Conservation (phyloP, 2,888 invertebrate species). For the Drosophila mayaguana region DNA sequence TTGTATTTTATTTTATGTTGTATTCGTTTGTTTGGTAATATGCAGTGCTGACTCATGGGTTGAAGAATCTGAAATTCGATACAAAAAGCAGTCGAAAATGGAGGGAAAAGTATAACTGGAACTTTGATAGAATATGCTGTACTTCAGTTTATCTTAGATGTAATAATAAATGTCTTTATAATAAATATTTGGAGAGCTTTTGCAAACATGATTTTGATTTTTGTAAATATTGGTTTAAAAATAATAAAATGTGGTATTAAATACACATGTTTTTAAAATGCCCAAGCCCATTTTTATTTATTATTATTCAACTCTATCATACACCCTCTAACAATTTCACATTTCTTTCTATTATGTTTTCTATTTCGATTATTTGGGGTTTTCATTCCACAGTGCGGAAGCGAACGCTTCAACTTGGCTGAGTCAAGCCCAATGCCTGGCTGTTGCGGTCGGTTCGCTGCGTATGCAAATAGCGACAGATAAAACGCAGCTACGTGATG, state of each 20-base stretch:
- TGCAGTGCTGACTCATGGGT: background rate
- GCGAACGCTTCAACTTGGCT: constrained; percentile 9
- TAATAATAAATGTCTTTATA: background rate
- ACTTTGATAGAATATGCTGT: background rate
- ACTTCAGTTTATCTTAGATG: background rate
- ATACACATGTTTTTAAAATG: too few relatives aligned
- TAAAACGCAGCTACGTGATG: constrained; percentile 73
- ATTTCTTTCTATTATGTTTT: background rate
- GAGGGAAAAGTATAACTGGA: background rate
- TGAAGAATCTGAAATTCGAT: constrained; percentile 18
- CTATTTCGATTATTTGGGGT: constrained; percentile 15
- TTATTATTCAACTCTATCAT: background rate
- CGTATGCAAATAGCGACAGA: constrained; percentile 74
- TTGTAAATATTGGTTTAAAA: too few relatives aligned
- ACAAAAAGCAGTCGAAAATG: constrained; percentile 1
- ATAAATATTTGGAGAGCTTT: background rate
- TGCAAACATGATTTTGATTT: background rate
- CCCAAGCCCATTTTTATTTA: background rate
- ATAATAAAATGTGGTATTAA: too few relatives aligned
- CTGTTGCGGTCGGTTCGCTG: constrained; percentile 50
- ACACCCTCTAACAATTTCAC: background rate
- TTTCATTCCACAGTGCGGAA: constrained; percentile 33
- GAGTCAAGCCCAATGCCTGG: constrained; percentile 52
- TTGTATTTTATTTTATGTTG: background rate
- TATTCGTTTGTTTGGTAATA: constrained; percentile 1